Conservation (phyloP, 2,113 vertebrate species). For the Zosterops japonicus region DNA sequence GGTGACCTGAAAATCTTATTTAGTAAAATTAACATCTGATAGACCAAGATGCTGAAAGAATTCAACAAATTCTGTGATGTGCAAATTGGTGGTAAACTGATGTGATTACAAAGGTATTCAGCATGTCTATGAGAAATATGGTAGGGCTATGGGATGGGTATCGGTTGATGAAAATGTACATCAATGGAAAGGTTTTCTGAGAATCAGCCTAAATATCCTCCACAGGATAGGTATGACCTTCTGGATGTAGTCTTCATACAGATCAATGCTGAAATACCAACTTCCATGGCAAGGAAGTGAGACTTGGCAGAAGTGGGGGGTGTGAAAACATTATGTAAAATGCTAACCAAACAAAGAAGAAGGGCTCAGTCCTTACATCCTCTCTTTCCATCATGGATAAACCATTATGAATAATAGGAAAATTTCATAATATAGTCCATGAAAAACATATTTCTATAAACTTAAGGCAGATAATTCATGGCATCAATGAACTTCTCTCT, state of each 20-base stretch:
- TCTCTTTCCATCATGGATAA: not conserved
- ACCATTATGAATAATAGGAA: not conserved
- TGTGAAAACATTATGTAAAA: not conserved
- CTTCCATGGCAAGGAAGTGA: accelerated
- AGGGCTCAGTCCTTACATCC: not conserved
- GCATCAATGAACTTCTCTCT: not conserved
- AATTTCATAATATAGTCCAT: not conserved
- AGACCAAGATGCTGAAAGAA: not conserved
- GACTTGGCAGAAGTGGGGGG: not conserved
- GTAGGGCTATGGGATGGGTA: not conserved
- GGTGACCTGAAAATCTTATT: not conserved
- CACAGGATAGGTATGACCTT: not conserved
- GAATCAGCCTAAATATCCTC: not conserved
- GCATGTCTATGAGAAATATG: not conserved
- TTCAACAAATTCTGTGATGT: not conserved
- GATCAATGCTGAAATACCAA: not conserved
- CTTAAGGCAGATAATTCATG: not conserved
- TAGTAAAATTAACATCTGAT: not conserved
- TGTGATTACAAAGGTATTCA: accelerated
- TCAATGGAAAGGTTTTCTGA: not conserved
- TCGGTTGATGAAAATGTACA: not conserved
- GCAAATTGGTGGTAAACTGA: not conserved
- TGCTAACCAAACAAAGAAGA: not conserved
- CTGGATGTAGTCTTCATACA: not conserved
- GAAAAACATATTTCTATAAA: not conserved